Evolutionary conservation across 2,797 vertebrate species (phyloP).

Genomic region (Carapus acus): DNA sequence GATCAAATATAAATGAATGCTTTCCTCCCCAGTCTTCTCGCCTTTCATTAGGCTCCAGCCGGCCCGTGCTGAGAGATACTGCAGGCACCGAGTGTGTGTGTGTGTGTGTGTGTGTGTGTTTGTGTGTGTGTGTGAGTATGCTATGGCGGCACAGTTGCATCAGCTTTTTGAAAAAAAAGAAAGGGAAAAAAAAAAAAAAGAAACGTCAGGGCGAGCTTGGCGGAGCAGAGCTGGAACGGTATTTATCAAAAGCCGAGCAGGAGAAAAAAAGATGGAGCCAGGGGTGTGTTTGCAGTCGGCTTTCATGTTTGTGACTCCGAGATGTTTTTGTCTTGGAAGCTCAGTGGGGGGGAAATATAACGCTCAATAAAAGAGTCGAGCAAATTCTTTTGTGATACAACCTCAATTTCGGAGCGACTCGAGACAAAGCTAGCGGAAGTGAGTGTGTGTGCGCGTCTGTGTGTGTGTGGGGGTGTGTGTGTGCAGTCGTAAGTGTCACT

Average conservation of each 20-base stretch:
- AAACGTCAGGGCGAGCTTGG: not conserved
- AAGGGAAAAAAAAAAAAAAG: too few species aligned
- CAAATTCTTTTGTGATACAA: not conserved
- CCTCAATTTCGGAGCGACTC: too few species aligned
- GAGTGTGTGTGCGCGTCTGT: too few species aligned
- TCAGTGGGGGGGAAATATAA: not conserved
- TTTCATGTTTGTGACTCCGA: not conserved
- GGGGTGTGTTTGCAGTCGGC: not conserved
- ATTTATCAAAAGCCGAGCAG: not conserved
- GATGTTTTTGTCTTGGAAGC: too few species aligned
- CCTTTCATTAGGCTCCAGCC: not conserved
- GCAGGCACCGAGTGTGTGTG: too few species aligned
- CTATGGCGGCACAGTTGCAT: conserved; percentile 3
- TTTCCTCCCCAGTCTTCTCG: not conserved
- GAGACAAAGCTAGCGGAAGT: too few species aligned
- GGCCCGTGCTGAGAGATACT: conserved; percentile 3
- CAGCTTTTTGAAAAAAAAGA: conserved; percentile 1
- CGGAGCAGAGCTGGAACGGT: not conserved
- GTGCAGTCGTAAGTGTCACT: too few species aligned
- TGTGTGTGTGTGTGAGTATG: too few species aligned
- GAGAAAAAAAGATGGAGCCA: not conserved
- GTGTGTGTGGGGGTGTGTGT: too few species aligned
- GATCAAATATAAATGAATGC: not conserved
- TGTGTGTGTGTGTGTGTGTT: too few species aligned
- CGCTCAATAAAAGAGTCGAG: not conserved